phyloP scores from a whole-genome alignment of 1,140 invertebrate species.

The Drosophila sturtevanti region DNA sequence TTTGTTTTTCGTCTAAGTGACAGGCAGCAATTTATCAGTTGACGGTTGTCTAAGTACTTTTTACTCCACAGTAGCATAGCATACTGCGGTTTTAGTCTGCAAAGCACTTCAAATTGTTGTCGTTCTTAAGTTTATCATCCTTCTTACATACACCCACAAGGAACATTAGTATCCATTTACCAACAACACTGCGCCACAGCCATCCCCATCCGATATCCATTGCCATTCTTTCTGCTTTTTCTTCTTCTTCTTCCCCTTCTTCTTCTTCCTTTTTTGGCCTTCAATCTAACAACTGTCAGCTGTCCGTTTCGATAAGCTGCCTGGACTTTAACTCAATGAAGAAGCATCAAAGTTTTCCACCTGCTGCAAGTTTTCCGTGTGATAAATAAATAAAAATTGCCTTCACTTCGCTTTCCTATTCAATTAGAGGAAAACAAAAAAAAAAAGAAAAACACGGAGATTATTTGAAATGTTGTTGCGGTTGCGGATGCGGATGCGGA shows the following conservation, averaged over 20 bases:
- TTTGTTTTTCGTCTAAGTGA: conserved; percentile 35
- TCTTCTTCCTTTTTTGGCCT: conserved; percentile 10
- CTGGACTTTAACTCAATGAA: conserved; percentile 33
- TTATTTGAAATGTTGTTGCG: neutral
- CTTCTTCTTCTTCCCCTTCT: conserved; percentile 1
- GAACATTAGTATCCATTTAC: neutral
- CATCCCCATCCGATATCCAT: conserved; percentile 5
- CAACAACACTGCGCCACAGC: too few species aligned
- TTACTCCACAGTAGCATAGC: too few species aligned
- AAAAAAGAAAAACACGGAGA: neutral
- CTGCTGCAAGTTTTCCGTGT: conserved; percentile 28
- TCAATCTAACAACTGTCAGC: conserved; percentile 55
- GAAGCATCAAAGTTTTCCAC: conserved; percentile 5
- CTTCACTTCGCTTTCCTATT: conserved; percentile 16
- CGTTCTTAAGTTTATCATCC: conserved; percentile 35
- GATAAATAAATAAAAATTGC: conserved; percentile 42
- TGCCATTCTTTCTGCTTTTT: neutral
- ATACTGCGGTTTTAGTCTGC: conserved; percentile 60
- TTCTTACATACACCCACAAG: neutral
- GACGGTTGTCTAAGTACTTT: conserved; percentile 50
- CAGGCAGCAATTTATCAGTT: conserved; percentile 72
- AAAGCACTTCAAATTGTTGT: conserved; percentile 52
- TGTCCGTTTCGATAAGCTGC: conserved; percentile 64
- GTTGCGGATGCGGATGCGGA: neutral
- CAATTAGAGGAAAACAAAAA: conserved; percentile 21